phyloP scores from a whole-genome alignment of 2,888 invertebrate genomes.

The Eucriotettix oculatus region DNA sequence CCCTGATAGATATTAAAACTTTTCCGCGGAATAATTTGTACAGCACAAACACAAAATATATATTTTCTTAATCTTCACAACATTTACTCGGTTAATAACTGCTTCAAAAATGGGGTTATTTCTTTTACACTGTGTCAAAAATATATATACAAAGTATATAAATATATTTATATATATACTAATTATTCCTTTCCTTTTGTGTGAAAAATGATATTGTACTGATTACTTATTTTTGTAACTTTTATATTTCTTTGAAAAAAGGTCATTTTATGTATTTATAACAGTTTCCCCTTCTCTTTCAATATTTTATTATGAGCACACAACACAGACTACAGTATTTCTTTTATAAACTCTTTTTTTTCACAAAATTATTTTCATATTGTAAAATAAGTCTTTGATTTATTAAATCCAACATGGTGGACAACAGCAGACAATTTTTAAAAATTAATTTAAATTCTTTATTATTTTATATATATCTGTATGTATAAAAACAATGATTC shows the following conservation, averaged over 20 bases:
- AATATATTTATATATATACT: conserved; percentile 13
- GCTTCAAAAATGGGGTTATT: conserved; percentile 8
- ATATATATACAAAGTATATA: conserved; percentile 14
- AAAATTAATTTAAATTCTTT: conserved; percentile 4
- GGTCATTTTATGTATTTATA: background rate
- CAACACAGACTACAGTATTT: conserved; percentile 7
- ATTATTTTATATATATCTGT: conserved; percentile 2
- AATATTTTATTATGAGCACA: conserved; percentile 6
- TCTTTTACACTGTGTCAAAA: conserved; percentile 13
- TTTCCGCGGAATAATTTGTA: conserved; percentile 9
- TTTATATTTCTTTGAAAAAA: background rate
- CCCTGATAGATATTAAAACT: conserved; percentile 2
- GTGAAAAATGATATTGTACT: conserved; percentile 12
- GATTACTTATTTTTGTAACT: background rate
- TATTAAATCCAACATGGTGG: conserved; percentile 4
- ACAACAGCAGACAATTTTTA: conserved; percentile 6
- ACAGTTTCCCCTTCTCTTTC: conserved; percentile 3
- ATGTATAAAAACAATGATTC: background rate
- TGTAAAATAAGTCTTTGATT: conserved; percentile 10
- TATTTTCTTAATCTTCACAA: conserved; percentile 6
- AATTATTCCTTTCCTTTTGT: conserved; percentile 8
- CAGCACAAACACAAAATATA: conserved; percentile 2
- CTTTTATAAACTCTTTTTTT: conserved; percentile 1
- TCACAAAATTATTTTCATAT: conserved; percentile 9
- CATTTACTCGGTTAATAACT: conserved; percentile 7